Evolutionary conservation across 2,113 vertebrate species (phyloP).

Genomic region (Oreochromis tanganicae): DNA sequence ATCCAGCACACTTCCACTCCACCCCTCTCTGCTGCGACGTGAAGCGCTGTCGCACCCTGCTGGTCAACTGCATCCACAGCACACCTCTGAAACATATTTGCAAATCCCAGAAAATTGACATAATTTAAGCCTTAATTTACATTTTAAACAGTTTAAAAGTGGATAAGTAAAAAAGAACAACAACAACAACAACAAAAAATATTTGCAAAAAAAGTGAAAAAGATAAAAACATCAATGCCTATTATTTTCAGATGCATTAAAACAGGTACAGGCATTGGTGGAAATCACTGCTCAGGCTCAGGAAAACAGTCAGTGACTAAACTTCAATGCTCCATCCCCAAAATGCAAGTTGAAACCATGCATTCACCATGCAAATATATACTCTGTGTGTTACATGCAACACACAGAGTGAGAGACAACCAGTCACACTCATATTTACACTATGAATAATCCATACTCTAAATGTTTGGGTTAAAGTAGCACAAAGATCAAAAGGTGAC

Average conservation of each 20-base stretch:
- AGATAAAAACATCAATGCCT: neutral
- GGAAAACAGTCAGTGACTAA: neutral
- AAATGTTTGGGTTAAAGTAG: neutral
- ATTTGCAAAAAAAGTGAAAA: neutral
- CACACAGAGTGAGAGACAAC: neutral
- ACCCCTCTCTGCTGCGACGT: slow-evolving; percentile 74
- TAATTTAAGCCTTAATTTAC: neutral
- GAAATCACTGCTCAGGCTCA: neutral
- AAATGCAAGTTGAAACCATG: neutral
- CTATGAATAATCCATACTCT: neutral
- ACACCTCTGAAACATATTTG: slow-evolving; percentile 64
- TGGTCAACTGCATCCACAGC: slow-evolving; percentile 66
- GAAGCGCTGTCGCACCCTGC: slow-evolving; percentile 72
- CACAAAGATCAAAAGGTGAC: neutral
- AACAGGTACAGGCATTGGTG: neutral
- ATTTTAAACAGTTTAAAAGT: neutral
- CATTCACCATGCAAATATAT: neutral
- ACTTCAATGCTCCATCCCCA: neutral
- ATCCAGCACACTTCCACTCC: slow-evolving; percentile 74
- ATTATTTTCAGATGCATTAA: neutral
- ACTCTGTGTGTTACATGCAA: neutral
- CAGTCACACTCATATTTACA: neutral
- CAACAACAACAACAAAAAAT: neutral
- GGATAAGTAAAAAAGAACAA: neutral
- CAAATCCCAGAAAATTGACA: neutral